A percentile compares a stretch with the other conserved stretches of the same genome.
phyloP scores from a whole-genome alignment of 2,888 invertebrate species.

The Parelbella ahira region DNA sequence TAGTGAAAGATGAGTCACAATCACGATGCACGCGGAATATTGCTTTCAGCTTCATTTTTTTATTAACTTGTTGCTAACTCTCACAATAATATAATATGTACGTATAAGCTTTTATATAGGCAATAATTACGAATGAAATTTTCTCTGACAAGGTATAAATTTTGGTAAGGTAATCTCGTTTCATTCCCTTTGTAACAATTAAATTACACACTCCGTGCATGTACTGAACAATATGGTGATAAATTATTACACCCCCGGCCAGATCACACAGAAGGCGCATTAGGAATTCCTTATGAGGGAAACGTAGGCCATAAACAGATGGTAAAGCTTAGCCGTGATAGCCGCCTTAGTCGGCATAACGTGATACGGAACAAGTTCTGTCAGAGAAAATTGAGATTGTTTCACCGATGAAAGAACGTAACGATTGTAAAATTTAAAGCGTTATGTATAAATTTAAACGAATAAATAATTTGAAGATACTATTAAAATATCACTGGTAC shows the following conservation, averaged over 20 bases:
- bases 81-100: too few relatives aligned
- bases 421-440: too few relatives aligned
- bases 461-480: too few relatives aligned
- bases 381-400: too few relatives aligned
- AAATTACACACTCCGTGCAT: slow-evolving; percentile 6
- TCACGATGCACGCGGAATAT: too few relatives aligned
- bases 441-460: too few relatives aligned
- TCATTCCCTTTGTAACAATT: slow-evolving; percentile 1
- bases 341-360: neutral
- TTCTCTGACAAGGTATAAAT: neutral
- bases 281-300: slow-evolving; percentile 16
- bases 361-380: neutral
- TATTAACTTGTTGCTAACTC: too few relatives aligned
- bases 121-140: too few relatives aligned
- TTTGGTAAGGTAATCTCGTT: neutral
- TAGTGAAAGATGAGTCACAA: neutral
- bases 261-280: slow-evolving; percentile 16
- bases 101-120: too few relatives aligned
- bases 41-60: too few relatives aligned
- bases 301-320: slow-evolving; percentile 14
- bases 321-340: slow-evolving; percentile 1
- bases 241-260: slow-evolving; percentile 10
- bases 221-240: slow-evolving; percentile 11
- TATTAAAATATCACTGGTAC: too few relatives aligned
- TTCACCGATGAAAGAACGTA: too few relatives aligned